These are phyloP conservation scores for Acanthurus tractus DNA, from an alignment of 2,797 vertebrate species.

Conservation along the genomic window DNA sequence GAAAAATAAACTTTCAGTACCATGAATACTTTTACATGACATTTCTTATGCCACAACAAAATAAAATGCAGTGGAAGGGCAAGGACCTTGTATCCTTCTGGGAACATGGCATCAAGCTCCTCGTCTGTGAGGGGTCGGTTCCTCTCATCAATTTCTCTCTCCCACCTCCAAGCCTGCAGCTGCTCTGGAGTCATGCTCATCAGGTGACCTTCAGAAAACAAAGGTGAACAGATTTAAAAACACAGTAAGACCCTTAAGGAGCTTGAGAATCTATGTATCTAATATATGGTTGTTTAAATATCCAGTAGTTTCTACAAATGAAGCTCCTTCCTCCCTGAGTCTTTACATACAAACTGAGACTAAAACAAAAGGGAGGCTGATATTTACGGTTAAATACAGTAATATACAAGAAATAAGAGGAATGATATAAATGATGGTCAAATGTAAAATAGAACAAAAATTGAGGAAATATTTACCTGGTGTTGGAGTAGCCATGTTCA, in stretches of 20 bases:
- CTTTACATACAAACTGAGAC: neutral
- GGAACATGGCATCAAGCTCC: slow-evolving; percentile 98
- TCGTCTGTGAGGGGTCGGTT: slow-evolving; percentile 98
- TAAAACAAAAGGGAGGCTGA: neutral
- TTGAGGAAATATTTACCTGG: slow-evolving; percentile 86
- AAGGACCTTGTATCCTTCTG: slow-evolving; percentile 96
- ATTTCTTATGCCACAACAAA: neutral
- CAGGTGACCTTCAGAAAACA: slow-evolving; percentile 89
- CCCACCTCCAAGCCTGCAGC: slow-evolving; percentile 99
- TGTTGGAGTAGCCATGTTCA: slow-evolving; percentile 99
- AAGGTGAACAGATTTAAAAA: neutral
- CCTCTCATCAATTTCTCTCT: slow-evolving; percentile 97
- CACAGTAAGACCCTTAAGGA: neutral
- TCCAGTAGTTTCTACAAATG: neutral
- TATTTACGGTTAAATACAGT: neutral
- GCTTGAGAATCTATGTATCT: neutral
- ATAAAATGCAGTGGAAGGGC: neutral
- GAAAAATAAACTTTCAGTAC: slow-evolving; percentile 1
- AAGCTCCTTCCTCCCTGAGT: neutral
- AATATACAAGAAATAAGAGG: neutral
- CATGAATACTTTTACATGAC: neutral
- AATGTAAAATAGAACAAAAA: neutral
- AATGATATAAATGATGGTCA: neutral
- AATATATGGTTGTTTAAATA: neutral
- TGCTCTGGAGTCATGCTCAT: slow-evolving; percentile 99